Base-by-base conservation (phyloP, 1,140 invertebrate genomes). In the Orchestia grillus region DNA sequence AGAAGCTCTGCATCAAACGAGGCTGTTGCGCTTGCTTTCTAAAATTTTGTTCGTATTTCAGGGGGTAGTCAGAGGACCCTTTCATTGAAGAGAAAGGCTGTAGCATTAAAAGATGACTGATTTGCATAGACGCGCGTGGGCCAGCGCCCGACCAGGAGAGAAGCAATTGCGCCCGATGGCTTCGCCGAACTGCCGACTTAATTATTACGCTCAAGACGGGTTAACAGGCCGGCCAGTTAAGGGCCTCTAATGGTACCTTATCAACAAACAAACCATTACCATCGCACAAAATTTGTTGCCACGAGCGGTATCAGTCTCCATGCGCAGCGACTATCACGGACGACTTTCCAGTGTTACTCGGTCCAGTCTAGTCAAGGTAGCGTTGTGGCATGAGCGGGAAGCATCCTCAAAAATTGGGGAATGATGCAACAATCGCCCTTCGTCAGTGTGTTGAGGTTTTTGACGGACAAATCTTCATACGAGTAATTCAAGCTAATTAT, bases 71-170 rank as follows among this genome's bases (percentile, higher is more conserved):
- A 94, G 41, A 23, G 36, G 92, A 94, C 43, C 43, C 92, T 47
- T 94, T 94, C 92, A 94, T 94, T 94, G 92, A 94, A 94, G 92
- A 40, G 92, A 94, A 94, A 94, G 92, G 43, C 92, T 94, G 92
- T 94, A 44, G 92, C 92, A 94, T 94, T 94, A 94, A 94, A 94
- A 47, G 44, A 94, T 94, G 92, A 94, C 92, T 94, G 92, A 94
- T 94, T 94, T 94, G 92, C 92, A 94, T 94, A 94, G 88, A 41
- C 88, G 88, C 36, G 88, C 88, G 42, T 11, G 3, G 41, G 41
- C 41, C 88, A 90, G 88, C 88, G 88, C 42, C 88, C 11, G 88
- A 41, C 88, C 36, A 4, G 88, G 88, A 90, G 88, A 28, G 43
- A 90, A 44, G n/a, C 88, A 42, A 90, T 90, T 41, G 88, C 88